Evolutionary conservation across 2,113 vertebrate species (phyloP).

Genomic region (Dicaeum eximium): DNA sequence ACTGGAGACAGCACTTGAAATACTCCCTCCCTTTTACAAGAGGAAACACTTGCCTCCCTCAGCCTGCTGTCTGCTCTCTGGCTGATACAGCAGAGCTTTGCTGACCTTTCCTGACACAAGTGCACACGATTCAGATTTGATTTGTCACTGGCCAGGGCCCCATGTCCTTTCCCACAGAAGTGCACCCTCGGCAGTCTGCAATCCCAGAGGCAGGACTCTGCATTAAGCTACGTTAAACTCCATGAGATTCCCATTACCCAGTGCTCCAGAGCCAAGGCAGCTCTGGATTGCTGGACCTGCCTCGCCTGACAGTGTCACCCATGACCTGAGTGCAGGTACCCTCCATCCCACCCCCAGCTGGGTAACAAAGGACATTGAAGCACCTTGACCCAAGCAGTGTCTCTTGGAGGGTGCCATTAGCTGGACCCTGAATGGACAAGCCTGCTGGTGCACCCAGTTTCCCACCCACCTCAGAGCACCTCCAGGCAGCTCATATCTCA

Average conservation of each 20-base stretch:
- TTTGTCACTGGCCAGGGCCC: neutral
- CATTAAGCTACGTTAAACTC: neutral
- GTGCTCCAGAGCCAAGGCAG: neutral
- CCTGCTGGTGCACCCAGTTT: neutral
- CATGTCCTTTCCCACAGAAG: neutral
- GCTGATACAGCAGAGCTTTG: neutral
- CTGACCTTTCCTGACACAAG: neutral
- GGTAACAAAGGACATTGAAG: neutral
- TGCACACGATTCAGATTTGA: neutral
- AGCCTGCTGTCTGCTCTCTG: neutral
- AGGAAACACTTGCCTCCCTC: neutral
- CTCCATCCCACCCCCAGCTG: neutral
- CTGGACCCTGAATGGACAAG: neutral
- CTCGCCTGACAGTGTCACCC: accelerated
- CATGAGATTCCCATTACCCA: neutral
- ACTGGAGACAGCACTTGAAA: neutral
- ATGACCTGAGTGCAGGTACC: accelerated
- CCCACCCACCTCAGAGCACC: neutral
- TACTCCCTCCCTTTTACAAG: neutral
- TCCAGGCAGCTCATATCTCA: neutral
- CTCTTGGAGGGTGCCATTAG: neutral
- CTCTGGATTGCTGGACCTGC: neutral
- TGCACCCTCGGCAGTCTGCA: neutral
- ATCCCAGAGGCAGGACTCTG: neutral
- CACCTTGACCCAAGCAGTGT: neutral